These are phyloP conservation scores for Phylloscopus trochiloides DNA, from an alignment of 2,113 vertebrate species.

Conservation along the genomic window DNA sequence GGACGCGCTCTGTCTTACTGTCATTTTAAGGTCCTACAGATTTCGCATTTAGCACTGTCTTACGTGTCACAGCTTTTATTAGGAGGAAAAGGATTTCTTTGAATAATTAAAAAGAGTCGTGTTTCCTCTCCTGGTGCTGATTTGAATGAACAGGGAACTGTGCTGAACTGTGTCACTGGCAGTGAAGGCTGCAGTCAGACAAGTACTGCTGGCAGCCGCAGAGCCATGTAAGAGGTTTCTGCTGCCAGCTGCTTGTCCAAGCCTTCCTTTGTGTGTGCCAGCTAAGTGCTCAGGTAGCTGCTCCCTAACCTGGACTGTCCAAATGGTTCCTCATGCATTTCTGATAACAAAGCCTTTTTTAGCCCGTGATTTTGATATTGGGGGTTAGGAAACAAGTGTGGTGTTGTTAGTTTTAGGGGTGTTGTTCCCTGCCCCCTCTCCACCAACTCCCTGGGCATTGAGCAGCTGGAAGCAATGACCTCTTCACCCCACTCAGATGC, in stretches of 20 bases:
- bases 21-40: neutral
- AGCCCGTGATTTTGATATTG: neutral
- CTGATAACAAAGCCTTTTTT: neutral
- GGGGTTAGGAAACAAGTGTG: rapidly evolving
- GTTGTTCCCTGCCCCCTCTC: rapidly evolving
- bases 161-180: neutral
- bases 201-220: neutral
- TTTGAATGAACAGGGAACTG: neutral
- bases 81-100: neutral
- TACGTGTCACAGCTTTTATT: neutral
- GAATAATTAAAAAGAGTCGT: constrained; percentile 6
- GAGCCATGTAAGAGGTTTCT: neutral
- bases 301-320: neutral
- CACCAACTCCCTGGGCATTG: rapidly evolving
- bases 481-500: neutral
- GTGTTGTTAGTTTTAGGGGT: neutral
- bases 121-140: neutral
- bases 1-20: neutral
- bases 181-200: neutral
- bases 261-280: neutral
- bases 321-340: neutral
- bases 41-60: neutral
- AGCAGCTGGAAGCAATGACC: constrained; percentile 29
- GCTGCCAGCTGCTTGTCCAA: neutral
- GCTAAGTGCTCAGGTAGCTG: neutral